phyloP scores from a whole-genome alignment of 2,888 invertebrate species.

The Pheosia tremula region DNA sequence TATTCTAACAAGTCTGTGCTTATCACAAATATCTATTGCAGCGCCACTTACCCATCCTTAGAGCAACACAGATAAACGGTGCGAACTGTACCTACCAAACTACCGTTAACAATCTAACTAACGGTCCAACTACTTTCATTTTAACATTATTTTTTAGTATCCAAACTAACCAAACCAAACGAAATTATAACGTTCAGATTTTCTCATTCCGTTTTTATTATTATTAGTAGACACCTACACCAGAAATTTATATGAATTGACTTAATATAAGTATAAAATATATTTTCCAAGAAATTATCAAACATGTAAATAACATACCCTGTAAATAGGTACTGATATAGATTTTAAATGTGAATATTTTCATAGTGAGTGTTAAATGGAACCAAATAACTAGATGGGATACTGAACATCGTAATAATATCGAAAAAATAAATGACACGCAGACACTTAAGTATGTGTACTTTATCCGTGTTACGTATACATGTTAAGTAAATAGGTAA shows the following conservation, averaged over 20 bases:
- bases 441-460: not conserved
- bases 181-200: constrained; percentile 15
- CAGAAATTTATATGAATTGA: constrained; percentile 5
- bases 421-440: constrained; percentile 24
- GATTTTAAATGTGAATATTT: constrained; percentile 79
- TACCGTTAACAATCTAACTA: constrained; percentile 6
- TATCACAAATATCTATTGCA: too few species aligned
- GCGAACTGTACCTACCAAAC: too few species aligned
- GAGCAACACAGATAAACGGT: too few species aligned
- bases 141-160: constrained; percentile 15
- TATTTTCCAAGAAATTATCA: constrained; percentile 52
- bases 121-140: constrained; percentile 6
- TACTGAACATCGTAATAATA: constrained; percentile 33
- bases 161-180: constrained; percentile 8
- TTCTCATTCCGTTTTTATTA: constrained; percentile 8
- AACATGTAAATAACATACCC: constrained; percentile 53
- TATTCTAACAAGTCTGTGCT: too few species aligned
- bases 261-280: constrained; percentile 14
- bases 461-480: constrained; percentile 28
- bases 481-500: constrained; percentile 27
- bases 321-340: constrained; percentile 60
- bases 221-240: not conserved
- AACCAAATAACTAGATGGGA: constrained; percentile 74
- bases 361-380: constrained; percentile 82
- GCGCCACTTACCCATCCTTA: too few species aligned